Conservation (phyloP, 2,888 invertebrate genomes). For the Hirudinaria manillensis region DNA sequence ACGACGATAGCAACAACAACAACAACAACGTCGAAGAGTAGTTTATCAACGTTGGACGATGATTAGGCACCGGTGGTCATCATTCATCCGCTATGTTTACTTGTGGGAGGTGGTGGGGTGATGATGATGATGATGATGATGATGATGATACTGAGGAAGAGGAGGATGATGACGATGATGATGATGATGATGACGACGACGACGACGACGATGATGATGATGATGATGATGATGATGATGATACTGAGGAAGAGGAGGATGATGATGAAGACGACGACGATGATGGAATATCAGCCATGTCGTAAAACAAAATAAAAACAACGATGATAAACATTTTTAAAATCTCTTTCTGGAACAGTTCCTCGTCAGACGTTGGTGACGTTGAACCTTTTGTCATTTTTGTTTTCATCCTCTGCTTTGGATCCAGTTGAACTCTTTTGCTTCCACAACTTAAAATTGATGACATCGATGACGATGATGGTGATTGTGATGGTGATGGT, state of each 20-base stretch:
- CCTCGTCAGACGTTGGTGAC: no score
- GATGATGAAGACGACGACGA: conserved; percentile 26
- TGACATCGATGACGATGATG: conserved; percentile 18
- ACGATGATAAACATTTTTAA: no score
- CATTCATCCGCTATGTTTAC: no score
- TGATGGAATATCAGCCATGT: no score
- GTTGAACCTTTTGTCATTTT: no score
- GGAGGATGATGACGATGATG: conserved; percentile 29
- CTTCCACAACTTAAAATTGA: conserved; percentile 15
- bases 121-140: conserved; percentile 31
- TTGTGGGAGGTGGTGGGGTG: conserved; percentile 24
- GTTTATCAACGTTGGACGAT: conserved; percentile 10
- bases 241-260: conserved; percentile 24
- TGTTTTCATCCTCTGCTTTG: no score
- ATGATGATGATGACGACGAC: conserved; percentile 22
- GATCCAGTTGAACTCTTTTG: no score
- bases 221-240: conserved; percentile 29
- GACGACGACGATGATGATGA: conserved; percentile 26
- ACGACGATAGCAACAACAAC: conserved; percentile 30
- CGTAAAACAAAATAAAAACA: no score
- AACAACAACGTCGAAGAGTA: conserved; percentile 15
- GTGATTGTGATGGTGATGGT: neutral
- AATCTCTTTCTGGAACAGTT: no score
- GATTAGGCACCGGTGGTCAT: conserved; percentile 10
- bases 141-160: conserved; percentile 31